Conservation (phyloP, 2,113 vertebrate genomes). For the Canis aureus region DNA sequence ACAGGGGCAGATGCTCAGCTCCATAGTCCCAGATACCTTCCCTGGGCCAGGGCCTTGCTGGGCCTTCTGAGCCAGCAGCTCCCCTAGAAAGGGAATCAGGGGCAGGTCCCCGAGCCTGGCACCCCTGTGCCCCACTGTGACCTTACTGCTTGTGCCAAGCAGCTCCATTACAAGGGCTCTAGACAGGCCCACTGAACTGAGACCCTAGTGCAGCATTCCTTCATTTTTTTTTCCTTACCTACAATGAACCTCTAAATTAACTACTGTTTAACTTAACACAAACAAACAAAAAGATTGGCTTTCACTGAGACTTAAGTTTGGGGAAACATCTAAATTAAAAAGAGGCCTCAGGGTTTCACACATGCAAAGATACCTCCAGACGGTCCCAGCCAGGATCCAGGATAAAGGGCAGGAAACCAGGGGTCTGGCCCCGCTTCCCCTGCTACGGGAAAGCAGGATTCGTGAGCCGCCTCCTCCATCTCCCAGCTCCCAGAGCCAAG, state of each 20-base stretch:
- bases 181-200: not conserved
- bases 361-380: not conserved
- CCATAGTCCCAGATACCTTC: not conserved
- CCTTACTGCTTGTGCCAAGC: not conserved
- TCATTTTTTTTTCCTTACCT: not conserved
- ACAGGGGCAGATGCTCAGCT: not conserved
- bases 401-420: constrained; percentile 67
- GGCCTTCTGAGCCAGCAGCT: not conserved
- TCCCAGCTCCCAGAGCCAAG: constrained; percentile 38
- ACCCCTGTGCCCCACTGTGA: not conserved
- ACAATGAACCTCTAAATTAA: constrained; percentile 12
- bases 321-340: not conserved
- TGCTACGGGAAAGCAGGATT: constrained; percentile 60
- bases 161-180: not conserved
- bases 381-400: not conserved
- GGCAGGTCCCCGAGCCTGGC: not conserved
- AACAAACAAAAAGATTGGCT: not conserved
- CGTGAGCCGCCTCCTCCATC: not conserved
- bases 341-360: not conserved
- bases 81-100: not conserved
- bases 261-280: not conserved
- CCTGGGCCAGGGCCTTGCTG: not conserved
- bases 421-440: constrained; percentile 52
- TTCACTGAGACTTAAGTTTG: not conserved
- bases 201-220: not conserved